Evolutionary conservation across 2,113 vertebrate genomes (phyloP).

Genomic region (Mesitornis unicolor): DNA sequence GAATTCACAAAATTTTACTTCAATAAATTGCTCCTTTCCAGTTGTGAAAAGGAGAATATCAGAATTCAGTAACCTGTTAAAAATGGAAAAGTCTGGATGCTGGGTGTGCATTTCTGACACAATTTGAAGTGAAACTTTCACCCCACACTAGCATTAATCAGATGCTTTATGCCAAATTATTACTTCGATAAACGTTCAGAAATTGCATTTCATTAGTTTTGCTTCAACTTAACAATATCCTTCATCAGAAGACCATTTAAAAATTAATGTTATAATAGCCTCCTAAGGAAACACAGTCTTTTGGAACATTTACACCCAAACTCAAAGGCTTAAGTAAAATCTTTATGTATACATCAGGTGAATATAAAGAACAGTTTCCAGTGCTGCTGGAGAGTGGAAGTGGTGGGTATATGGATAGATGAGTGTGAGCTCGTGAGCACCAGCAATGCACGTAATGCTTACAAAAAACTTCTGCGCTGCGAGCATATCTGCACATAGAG

Average conservation of each 20-base stretch:
- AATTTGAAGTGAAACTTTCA: neutral
- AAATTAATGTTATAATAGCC: constrained; percentile 31
- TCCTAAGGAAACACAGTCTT: constrained; percentile 36
- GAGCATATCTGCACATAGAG: fast-evolving
- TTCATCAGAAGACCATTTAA: constrained; percentile 21
- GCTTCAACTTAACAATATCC: neutral
- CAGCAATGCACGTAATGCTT: neutral
- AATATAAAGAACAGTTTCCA: constrained; percentile 31
- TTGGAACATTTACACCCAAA: constrained; percentile 51
- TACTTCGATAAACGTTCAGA: neutral
- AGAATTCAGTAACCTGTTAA: neutral
- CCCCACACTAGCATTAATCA: neutral
- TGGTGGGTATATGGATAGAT: neutral
- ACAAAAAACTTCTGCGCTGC: neutral
- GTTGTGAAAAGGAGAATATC: neutral
- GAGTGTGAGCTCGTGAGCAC: neutral
- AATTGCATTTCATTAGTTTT: neutral
- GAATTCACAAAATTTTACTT: neutral
- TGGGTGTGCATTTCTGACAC: neutral
- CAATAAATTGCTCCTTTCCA: neutral
- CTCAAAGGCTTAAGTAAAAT: constrained; percentile 28
- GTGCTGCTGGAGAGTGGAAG: neutral
- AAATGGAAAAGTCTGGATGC: neutral
- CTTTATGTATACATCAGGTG: neutral
- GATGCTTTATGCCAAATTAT: neutral